These are phyloP conservation scores for Eilema depressum DNA, from an alignment of 2,888 invertebrate species.

Conservation along the genomic window DNA sequence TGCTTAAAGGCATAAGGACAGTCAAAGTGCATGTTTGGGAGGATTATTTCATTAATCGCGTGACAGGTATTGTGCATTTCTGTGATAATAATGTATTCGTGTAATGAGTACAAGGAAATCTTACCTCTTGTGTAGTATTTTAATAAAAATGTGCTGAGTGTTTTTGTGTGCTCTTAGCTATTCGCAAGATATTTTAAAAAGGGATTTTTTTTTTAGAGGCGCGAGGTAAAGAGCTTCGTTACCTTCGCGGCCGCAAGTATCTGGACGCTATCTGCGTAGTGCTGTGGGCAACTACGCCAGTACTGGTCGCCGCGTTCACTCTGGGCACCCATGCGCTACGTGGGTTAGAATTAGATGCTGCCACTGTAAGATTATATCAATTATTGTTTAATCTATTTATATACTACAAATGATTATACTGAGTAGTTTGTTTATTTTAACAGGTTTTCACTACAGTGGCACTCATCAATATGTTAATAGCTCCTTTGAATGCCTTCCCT, in stretches of 20 bases:
- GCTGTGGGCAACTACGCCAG: slow-evolving; percentile 99
- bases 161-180: background rate
- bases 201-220: slow-evolving; percentile 83
- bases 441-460: slow-evolving; percentile 96
- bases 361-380: slow-evolving; percentile 10
- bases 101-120: background rate
- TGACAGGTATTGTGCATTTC: slow-evolving; percentile 86
- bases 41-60: slow-evolving; percentile 91
- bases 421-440: background rate
- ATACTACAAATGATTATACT: background rate
- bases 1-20: slow-evolving; percentile 94
- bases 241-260: slow-evolving; percentile 95
- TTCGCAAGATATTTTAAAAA: background rate
- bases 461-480: slow-evolving; percentile 97
- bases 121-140: no score
- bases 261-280: slow-evolving; percentile 99
- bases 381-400: background rate
- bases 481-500: slow-evolving; percentile 98
- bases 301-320: slow-evolving; percentile 94
- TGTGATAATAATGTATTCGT: no score
- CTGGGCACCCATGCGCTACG: slow-evolving; percentile 93
- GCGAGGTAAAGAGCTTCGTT: slow-evolving; percentile 91
- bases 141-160: no score
- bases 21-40: slow-evolving; percentile 98
- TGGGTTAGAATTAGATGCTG: slow-evolving; percentile 88